phyloP scores from a whole-genome alignment of 2,797 vertebrate genomes.

The Enteromius thamalakanensis region DNA sequence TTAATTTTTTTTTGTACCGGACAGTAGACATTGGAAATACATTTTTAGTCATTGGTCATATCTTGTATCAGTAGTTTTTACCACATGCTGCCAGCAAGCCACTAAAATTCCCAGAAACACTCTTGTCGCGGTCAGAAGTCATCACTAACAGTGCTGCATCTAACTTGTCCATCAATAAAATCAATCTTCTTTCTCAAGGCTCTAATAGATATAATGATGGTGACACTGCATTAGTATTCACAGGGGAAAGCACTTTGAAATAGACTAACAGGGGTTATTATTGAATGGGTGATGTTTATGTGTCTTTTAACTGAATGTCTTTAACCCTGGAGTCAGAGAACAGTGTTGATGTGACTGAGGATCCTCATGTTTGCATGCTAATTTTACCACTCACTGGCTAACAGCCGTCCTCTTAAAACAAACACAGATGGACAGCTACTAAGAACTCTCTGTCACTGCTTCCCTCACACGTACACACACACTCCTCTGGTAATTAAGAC shows the following conservation, averaged over 20 bases:
- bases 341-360: conserved; percentile 35
- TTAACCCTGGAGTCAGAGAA: conserved; percentile 31
- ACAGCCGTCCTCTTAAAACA: conserved; percentile 54
- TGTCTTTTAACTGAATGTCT: conserved; percentile 48
- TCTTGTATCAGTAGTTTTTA: conserved; percentile 20
- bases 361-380: conserved; percentile 48
- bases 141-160: conserved; percentile 19
- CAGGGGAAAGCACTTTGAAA: neutral
- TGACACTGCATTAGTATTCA: conserved; percentile 10
- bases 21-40: neutral
- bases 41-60: neutral
- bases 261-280: conserved; percentile 1
- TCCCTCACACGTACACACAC: conserved; percentile 38
- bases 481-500: conserved; percentile 60
- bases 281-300: conserved; percentile 45
- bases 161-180: conserved; percentile 41
- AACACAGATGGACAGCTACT: conserved; percentile 59
- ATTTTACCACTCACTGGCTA: conserved; percentile 55
- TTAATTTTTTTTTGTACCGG: neutral
- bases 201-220: conserved; percentile 29
- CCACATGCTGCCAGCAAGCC: conserved; percentile 12
- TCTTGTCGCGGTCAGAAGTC: conserved; percentile 33
- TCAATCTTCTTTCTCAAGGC: conserved; percentile 35
- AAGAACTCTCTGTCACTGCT: conserved; percentile 45
- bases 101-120: conserved; percentile 44